phyloP scores from a whole-genome alignment of 2,113 vertebrate genomes.

The Motacilla tschutschensis region DNA sequence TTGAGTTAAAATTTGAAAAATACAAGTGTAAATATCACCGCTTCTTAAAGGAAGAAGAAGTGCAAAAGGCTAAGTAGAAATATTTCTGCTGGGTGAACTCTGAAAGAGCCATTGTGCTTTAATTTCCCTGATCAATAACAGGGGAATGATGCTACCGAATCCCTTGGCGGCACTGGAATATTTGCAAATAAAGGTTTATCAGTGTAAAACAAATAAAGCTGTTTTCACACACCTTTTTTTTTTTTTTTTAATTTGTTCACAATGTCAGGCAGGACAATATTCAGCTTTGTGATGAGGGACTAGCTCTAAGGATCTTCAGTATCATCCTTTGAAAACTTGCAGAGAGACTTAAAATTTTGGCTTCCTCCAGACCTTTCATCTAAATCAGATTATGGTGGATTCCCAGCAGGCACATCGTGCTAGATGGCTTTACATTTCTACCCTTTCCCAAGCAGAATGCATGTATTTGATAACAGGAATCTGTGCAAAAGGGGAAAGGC shows the following conservation, averaged over 20 bases:
- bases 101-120: neutral
- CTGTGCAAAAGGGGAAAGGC: neutral
- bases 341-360: neutral
- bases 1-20: neutral
- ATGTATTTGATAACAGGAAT: neutral
- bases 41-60: neutral
- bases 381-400: neutral
- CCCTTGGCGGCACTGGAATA: neutral
- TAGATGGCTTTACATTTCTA: neutral
- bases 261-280: neutral
- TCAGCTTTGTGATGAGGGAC: neutral
- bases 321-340: neutral
- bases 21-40: neutral
- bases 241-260: neutral
- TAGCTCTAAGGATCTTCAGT: neutral
- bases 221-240: neutral
- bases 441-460: neutral
- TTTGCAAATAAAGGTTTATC: neutral
- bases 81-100: neutral
- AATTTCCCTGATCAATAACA: neutral
- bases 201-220: neutral
- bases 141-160: fast-evolving
- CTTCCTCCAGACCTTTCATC: neutral
- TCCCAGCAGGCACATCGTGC: neutral
- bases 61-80: neutral